Evolutionary conservation across 64 coral and sea anemone genomes (phyloP).

Genomic region (Anthopleura sola): DNA sequence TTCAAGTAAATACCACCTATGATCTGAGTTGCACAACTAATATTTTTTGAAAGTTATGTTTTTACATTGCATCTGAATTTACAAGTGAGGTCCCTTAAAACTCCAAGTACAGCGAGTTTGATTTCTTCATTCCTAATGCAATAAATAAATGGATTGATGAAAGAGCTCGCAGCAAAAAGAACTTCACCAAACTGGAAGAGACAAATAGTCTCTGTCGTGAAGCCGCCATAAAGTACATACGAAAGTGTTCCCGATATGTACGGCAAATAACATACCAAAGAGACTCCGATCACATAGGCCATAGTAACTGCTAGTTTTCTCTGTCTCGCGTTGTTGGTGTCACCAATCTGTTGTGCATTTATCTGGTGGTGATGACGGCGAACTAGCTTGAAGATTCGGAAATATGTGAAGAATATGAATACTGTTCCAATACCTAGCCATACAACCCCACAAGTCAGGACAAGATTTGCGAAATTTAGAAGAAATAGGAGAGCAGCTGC

Average conservation of each 20-base stretch:
- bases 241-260: not conserved
- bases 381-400: slow-evolving; percentile 26
- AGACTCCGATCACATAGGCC: not conserved
- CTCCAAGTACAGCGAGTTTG: not conserved
- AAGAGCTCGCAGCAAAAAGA: not conserved
- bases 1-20: too few species aligned
- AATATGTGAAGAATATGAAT: not conserved
- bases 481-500: too few species aligned
- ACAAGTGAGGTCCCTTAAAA: not conserved
- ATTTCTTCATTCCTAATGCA: not conserved
- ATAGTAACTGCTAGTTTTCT: slow-evolving; percentile 23
- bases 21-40: too few species aligned
- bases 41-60: not conserved
- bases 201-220: not conserved
- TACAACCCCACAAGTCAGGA: not conserved
- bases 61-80: not conserved
- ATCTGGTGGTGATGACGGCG: not conserved
- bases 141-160: slow-evolving; percentile 8
- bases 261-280: not conserved
- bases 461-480: too few species aligned
- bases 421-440: too few species aligned
- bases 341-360: not conserved
- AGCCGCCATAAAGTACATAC: not conserved
- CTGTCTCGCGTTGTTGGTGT: not conserved
- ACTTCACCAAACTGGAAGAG: not conserved